Conservation (phyloP, 2,113 vertebrate species). For the Spermophilus dauricus region DNA sequence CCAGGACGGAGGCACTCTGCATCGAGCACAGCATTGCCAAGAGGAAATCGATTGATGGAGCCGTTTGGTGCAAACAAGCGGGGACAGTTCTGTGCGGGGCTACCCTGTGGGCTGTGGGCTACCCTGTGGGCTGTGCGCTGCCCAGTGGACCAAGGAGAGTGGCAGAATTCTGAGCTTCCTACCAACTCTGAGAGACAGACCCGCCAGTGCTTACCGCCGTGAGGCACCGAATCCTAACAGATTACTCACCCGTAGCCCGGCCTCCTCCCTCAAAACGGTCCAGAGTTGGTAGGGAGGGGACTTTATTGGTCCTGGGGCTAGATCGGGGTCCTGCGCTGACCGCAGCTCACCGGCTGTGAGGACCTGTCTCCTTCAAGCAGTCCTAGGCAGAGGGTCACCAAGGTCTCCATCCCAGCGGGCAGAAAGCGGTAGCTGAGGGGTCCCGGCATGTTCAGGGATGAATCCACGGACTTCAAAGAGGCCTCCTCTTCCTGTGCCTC, state of each 20-base stretch:
- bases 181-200: not conserved
- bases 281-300: not conserved
- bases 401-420: not conserved
- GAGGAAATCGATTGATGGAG: conserved; percentile 94
- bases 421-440: not conserved
- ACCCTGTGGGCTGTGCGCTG: conserved; percentile 77
- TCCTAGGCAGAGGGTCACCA: not conserved
- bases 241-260: conserved; percentile 24
- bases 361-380: not conserved
- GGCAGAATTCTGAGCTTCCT: conserved; percentile 53
- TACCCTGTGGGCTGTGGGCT: conserved; percentile 80
- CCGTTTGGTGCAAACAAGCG: conserved; percentile 89
- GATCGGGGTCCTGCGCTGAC: not conserved
- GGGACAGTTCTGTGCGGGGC: conserved; percentile 88
- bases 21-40: conserved; percentile 89
- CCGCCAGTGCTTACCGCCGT: not conserved
- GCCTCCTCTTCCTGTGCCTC: not conserved
- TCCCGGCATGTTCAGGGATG: not conserved
- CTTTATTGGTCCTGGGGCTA: not conserved
- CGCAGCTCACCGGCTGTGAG: not conserved
- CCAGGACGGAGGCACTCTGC: conserved; percentile 68
- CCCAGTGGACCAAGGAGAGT: conserved; percentile 79
- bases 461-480: not conserved
- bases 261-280: not conserved
- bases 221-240: not conserved